These are phyloP conservation scores for Carposina sasakii DNA, from an alignment of 1,140 invertebrate species.

Conservation along the genomic window DNA sequence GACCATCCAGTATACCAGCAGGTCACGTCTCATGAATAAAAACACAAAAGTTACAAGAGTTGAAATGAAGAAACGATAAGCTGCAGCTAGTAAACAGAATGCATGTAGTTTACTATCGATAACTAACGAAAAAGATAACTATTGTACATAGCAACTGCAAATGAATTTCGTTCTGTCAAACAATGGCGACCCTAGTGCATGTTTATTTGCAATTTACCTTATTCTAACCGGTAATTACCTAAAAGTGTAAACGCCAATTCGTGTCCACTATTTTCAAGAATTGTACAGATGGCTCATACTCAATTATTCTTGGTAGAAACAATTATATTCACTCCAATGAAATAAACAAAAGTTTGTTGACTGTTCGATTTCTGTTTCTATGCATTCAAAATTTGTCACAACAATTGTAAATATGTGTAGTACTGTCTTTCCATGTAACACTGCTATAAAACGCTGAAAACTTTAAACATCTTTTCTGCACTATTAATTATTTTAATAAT, in stretches of 20 bases:
- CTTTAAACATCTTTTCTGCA: slow-evolving; percentile 67
- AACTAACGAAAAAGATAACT: too few species aligned
- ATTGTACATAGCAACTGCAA: too few species aligned
- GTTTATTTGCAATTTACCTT: slow-evolving; percentile 46
- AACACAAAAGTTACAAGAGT: too few species aligned
- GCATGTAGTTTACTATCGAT: too few species aligned
- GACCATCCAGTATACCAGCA: too few species aligned
- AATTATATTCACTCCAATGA: slow-evolving; percentile 60
- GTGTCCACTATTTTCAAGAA: slow-evolving; percentile 60
- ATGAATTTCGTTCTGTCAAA: slow-evolving; percentile 68
- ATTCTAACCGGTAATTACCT: slow-evolving; percentile 57
- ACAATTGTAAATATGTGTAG: slow-evolving; percentile 53
- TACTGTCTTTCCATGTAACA: slow-evolving; percentile 58
- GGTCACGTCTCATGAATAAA: too few species aligned
- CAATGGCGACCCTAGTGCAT: slow-evolving; percentile 67
- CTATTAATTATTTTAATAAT: slow-evolving; percentile 64
- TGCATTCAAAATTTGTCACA: slow-evolving; percentile 62
- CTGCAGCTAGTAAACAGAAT: too few species aligned
- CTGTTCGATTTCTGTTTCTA: slow-evolving; percentile 65
- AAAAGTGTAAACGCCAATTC: slow-evolving; percentile 60
- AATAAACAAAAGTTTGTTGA: slow-evolving; percentile 74
- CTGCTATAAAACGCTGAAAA: slow-evolving; percentile 67
- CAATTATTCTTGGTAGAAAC: slow-evolving; percentile 50
- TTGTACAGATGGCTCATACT: slow-evolving; percentile 64
- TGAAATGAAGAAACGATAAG: too few species aligned